These are phyloP conservation scores for Trochalopteron elliotii DNA, from an alignment of 2,113 vertebrate genomes.

Conservation along the genomic window DNA sequence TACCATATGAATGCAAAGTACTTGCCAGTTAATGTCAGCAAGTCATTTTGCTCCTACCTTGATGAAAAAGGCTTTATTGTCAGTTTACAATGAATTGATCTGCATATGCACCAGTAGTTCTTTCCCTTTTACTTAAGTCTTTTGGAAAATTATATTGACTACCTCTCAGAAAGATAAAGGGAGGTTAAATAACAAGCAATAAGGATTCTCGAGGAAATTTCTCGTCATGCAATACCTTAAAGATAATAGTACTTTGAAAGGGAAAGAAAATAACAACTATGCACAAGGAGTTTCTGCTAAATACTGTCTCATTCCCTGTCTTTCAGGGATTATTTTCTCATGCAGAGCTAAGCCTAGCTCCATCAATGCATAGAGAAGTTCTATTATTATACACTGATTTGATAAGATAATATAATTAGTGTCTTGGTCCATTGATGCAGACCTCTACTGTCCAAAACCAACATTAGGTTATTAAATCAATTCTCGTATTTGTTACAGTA, in stretches of 20 bases:
- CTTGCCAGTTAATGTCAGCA: constrained; percentile 57
- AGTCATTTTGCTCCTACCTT: constrained; percentile 53
- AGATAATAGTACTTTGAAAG: constrained; percentile 26
- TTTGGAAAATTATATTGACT: constrained; percentile 8
- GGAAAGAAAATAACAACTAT: neutral
- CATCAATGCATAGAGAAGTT: neutral
- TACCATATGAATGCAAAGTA: constrained; percentile 58
- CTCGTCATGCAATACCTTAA: neutral
- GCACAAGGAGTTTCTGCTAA: neutral
- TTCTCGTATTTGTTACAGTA: neutral
- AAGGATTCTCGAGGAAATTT: constrained; percentile 3
- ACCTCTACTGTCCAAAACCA: constrained; percentile 31
- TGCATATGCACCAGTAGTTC: constrained; percentile 38
- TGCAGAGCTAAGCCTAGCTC: neutral
- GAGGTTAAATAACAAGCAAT: constrained; percentile 5
- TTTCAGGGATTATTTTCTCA: neutral
- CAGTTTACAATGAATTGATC: constrained; percentile 36
- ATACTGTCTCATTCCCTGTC: neutral
- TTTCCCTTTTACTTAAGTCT: neutral
- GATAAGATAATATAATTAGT: constrained; percentile 50
- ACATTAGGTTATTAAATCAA: constrained; percentile 60
- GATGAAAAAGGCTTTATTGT: constrained; percentile 37
- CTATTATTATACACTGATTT: constrained; percentile 41
- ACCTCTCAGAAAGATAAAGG: neutral
- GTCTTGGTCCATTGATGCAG: constrained; percentile 16